Evolutionary conservation across 2,888 invertebrate genomes (phyloP).

Genomic region (Globia sparganii): DNA sequence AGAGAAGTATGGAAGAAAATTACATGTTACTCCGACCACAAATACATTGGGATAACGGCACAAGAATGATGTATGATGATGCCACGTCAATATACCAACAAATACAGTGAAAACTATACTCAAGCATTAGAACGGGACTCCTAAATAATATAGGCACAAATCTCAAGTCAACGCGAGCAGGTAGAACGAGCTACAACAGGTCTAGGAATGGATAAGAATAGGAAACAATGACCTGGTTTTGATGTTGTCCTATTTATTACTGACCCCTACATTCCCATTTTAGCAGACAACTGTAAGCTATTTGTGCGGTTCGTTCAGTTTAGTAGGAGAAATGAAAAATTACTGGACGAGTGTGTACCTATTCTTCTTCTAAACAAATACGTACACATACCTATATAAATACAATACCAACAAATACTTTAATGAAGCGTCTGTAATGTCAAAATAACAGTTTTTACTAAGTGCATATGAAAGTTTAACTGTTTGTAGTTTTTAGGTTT

Average conservation of each 20-base stretch:
- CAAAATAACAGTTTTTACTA: no score
- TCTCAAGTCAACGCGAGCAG: not conserved
- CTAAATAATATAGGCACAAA: not conserved
- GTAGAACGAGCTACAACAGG: not conserved
- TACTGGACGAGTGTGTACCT: not conserved
- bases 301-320: not conserved
- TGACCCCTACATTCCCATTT: not conserved
- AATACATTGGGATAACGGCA: no score
- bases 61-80: no score
- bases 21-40: no score
- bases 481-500: no score
- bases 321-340: not conserved
- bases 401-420: no score
- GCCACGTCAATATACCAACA: no score
- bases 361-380: not conserved
- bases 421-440: no score
- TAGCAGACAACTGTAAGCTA: not conserved
- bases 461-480: no score
- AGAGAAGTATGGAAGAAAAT: no score
- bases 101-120: no score
- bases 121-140: not conserved
- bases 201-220: not conserved
- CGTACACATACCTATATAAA: no score
- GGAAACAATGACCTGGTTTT: not conserved
- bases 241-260: not conserved